Base-by-base conservation (phyloP, 1,140 invertebrate genomes). In the Drosophila repleta region DNA sequence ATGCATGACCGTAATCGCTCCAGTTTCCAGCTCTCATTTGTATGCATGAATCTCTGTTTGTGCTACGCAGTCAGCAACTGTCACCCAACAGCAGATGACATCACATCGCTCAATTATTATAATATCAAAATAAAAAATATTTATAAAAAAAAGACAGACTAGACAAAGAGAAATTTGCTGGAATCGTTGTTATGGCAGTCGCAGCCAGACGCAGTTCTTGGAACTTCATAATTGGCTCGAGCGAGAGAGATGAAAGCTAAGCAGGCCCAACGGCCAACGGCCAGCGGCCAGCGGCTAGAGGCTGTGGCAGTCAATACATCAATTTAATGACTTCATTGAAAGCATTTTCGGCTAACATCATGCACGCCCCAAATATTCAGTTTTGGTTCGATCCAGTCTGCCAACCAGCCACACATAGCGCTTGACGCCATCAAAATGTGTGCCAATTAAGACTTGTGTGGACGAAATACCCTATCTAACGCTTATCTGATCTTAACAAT, bases 261-360 rank as follows among this genome's bases (percentile, higher is more conserved):
- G 67, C 64, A 76, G 76, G 46, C 55, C 37, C 26, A 62, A 64
- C 66, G 49, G 66, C 71, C 67, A 85, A 81, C 67, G 35, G 8
- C 76, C 80, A 61, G 67, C 65, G 48, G 65, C 70, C 67, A 85
- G 85, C 67, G 35, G 8, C 76, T 77, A n/a, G n/a, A n/a, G n/a
- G n/a, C n/a, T n/a, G n/a, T 29, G 81, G 74, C 83, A 35, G 74
- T 56, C 78, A 85, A 85, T 87, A 85, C 81, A 85, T 85, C 81
- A 85, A 85, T 66, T 85, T 85, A 87, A 85, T 85, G 81, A 81
- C 81, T 85, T 85, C 83, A 85, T 85, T 85, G 82, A 85, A 81
- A 81, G 81, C 77, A 67, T 60, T 87, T 68, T 74, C 51, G 82
- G 58, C 61, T 67, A 74, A 64, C 70, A 58, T 68, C 39, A 43